Evolutionary conservation across 37 sponge, comb jelly and placozoan species (phyloP).

Genomic region (Theonella swinhoei): DNA sequence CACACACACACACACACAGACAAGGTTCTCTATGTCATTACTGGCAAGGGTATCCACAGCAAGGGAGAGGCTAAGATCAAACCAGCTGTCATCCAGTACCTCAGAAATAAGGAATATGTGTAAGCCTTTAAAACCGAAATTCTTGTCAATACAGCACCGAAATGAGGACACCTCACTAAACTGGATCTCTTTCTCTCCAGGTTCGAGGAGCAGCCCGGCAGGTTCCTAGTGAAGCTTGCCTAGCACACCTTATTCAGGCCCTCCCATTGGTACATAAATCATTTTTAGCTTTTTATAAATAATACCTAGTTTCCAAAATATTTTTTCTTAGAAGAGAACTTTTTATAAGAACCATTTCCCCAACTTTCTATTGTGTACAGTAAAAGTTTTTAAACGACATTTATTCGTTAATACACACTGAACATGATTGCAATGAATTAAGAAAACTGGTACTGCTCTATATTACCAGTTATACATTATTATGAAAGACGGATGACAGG

Average conservation of each 20-base stretch:
- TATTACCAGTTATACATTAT: too few species aligned
- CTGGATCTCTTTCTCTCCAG: background rate
- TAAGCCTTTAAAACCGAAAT: too few species aligned
- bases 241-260: background rate
- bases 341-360: background rate
- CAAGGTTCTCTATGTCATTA: slow-evolving; percentile 53
- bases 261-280: too few species aligned
- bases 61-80: slow-evolving; percentile 66
- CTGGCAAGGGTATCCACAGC: slow-evolving; percentile 82
- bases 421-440: background rate
- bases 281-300: too few species aligned
- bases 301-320: too few species aligned
- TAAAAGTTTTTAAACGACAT: too few species aligned
- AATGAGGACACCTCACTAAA: too few species aligned
- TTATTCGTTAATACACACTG: background rate
- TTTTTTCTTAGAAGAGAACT: background rate
- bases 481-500: too few species aligned
- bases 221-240: background rate
- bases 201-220: background rate
- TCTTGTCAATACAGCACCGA: too few species aligned
- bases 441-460: too few species aligned
- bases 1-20: too few species aligned
- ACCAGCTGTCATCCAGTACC: slow-evolving; percentile 69
- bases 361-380: too few species aligned
- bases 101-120: slow-evolving; percentile 32